These are phyloP conservation scores for Drosophila sproati DNA, from an alignment of 1,140 invertebrate genomes.

Conservation along the genomic window DNA sequence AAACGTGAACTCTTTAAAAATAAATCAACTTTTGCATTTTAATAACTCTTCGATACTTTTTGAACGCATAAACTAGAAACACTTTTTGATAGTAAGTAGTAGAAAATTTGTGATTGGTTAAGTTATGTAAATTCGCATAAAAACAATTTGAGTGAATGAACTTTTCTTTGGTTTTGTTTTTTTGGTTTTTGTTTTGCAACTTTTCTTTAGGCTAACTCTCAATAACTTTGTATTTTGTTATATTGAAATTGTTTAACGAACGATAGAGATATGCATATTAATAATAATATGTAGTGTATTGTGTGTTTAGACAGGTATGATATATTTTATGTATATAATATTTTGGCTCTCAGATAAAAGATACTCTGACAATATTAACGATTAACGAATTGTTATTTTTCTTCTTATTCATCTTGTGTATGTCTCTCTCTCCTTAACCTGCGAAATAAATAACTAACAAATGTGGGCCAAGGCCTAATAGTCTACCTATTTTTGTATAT, in stretches of 20 bases:
- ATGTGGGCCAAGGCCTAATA: constrained; percentile 46
- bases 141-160: constrained; percentile 75
- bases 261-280: constrained; percentile 68
- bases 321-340: constrained; percentile 37
- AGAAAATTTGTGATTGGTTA: constrained; percentile 58
- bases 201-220: constrained; percentile 76
- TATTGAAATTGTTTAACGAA: constrained; percentile 66
- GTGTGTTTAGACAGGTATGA: constrained; percentile 34
- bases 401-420: constrained; percentile 5
- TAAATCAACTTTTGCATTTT: constrained; percentile 50
- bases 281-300: constrained; percentile 29
- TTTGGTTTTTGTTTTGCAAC: constrained; percentile 1
- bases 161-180: constrained; percentile 46
- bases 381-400: constrained; percentile 28
- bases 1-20: constrained; percentile 46
- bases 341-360: constrained; percentile 75
- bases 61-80: constrained; percentile 65
- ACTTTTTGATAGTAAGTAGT: constrained; percentile 60
- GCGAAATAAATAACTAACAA: constrained; percentile 53
- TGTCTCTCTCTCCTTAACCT: constrained; percentile 77
- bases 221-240: constrained; percentile 72
- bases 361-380: constrained; percentile 44
- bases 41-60: constrained; percentile 50
- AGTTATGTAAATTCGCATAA: constrained; percentile 71
- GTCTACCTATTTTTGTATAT: constrained; percentile 9